Percentiles rank a stretch among this genome's conserved stretches.
Conservation (phyloP, 2,888 invertebrate genomes). For the Stenodera caucasica region DNA sequence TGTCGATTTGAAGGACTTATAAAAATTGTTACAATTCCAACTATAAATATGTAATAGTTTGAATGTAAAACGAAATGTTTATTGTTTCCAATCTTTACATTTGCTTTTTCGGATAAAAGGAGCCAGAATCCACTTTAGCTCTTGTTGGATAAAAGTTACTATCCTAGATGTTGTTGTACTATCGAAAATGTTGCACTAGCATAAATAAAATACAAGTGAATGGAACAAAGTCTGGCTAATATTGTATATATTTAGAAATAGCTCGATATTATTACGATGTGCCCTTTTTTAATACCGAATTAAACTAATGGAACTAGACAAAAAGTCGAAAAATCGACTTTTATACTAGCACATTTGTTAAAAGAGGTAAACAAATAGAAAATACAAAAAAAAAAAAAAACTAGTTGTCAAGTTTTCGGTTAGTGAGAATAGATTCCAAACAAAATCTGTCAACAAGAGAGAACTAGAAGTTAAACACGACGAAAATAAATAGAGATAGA, state of each 20-base stretch:
- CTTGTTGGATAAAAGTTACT: slow-evolving; percentile 3
- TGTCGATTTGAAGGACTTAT: neutral
- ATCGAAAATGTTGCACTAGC: slow-evolving; percentile 21
- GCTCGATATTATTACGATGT: no score
- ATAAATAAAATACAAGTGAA: slow-evolving; percentile 31
- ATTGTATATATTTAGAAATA: slow-evolving; percentile 34
- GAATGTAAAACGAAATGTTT: slow-evolving; percentile 26
- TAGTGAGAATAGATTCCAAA: neutral
- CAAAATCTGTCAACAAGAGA: neutral
- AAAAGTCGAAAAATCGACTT: no score
- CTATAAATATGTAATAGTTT: neutral
- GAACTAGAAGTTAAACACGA: neutral
- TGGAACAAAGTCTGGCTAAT: slow-evolving; percentile 22
- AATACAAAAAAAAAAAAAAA: neutral
- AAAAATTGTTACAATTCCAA: neutral
- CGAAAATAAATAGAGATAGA: neutral
- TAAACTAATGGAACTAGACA: slow-evolving; percentile 16
- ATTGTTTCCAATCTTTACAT: slow-evolving; percentile 35
- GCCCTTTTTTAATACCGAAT: neutral
- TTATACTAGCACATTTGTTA: neutral
- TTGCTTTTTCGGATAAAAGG: slow-evolving; percentile 28
- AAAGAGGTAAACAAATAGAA: neutral
- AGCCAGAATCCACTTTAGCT: slow-evolving; percentile 14
- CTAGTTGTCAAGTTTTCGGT: neutral
- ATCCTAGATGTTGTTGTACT: slow-evolving; percentile 7